Conservation (phyloP, 2,113 vertebrate species). For the Lophochroa leadbeateri region DNA sequence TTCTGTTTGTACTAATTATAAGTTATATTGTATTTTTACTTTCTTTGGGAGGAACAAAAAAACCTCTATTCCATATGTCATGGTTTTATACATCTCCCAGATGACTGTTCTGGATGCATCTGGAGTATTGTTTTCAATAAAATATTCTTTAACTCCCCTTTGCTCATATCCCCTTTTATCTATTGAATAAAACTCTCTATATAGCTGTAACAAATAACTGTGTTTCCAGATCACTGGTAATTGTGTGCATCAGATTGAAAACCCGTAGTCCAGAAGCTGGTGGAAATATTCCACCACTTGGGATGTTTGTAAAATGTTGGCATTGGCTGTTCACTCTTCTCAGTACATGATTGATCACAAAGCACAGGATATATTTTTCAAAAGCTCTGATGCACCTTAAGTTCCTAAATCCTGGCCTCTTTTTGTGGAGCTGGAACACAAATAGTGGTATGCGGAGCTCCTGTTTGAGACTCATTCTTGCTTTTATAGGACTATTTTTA, state of each 20-base stretch:
- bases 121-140: constrained; percentile 36
- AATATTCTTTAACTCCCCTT: constrained; percentile 3
- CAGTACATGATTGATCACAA: not conserved
- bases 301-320: not conserved
- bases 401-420: not conserved
- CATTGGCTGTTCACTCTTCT: not conserved
- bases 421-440: not conserved
- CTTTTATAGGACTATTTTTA: not conserved
- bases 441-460: not conserved
- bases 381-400: not conserved
- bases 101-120: constrained; percentile 33
- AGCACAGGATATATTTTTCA: not conserved
- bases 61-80: not conserved
- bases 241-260: not conserved
- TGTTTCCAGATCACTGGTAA: not conserved
- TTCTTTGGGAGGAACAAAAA: constrained; percentile 39
- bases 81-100: not conserved
- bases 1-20: constrained; percentile 42
- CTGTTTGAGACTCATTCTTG: not conserved
- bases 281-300: not conserved
- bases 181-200: constrained; percentile 6
- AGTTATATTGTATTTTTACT: constrained; percentile 43
- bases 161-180: not conserved
- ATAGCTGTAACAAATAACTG: not conserved
- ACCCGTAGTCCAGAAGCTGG: not conserved